Evolutionary conservation across 2,888 invertebrate species (phyloP), one percentile per base, ranked within the genome.

Genomic region (Dermolepida albohirtum): DNA sequence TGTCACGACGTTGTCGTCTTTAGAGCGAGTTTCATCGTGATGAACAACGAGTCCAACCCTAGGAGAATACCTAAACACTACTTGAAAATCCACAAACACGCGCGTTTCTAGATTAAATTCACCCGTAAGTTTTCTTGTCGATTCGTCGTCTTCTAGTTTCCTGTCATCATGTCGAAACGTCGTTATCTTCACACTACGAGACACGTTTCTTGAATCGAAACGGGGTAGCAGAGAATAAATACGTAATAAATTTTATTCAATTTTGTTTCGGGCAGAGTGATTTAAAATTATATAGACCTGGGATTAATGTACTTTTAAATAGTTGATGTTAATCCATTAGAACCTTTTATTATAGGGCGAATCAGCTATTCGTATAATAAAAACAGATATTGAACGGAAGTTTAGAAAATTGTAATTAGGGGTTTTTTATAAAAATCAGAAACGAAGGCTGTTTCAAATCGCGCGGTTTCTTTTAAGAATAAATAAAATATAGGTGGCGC

Each of bases 81-180:
- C 82, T 83, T 82, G 81, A 80, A 80, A 82, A 82, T 82, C 82
- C 81, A 80, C 81, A 80, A 81, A 82, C 81, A 81, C 79, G 75
- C 75, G 75, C 77, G 75, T 71, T 76, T 76, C 79, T 77, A 80
- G 81, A 82, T 82, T 82, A 82, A 82, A 82, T 82, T 82, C 81
- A 77, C 80, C 80, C 81, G 78, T 75, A 79, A 78, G 78, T 81
- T 80, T 80, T 79, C 78, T 76, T 80, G 81, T 80, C 82, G 81
- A 82, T 80, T 80, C 81, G 81, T 81, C 81, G 80, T 81, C 82
- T 80, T 78, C 79, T 80, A 80, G 80, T 79, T 79, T 79, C 77
- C 78, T 78, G 80, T 81, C 80, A 78, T 80, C 80, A 78, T 81
- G 81, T 81, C 80, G 79, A 76, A 82, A 82, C 77, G 80, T 82